A percentile compares a stretch with the other conserved stretches of the same genome.
Evolutionary conservation across 2,888 invertebrate species (phyloP).

Genomic region (Pilophorus perplexus): DNA sequence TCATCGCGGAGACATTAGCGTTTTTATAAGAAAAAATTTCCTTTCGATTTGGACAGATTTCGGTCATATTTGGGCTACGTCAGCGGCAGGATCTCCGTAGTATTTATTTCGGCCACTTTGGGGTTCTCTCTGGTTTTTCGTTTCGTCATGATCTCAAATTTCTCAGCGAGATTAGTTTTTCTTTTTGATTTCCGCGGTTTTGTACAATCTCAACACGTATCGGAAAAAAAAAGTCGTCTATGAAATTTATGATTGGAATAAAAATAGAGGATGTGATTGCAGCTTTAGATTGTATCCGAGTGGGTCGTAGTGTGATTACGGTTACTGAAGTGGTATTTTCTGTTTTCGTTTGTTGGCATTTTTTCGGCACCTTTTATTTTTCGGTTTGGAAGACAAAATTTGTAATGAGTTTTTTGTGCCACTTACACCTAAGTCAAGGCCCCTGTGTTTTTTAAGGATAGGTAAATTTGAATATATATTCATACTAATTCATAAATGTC

Average conservation of each 20-base stretch:
- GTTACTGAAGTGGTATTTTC: slow-evolving; percentile 7
- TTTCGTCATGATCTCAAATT: slow-evolving; percentile 12
- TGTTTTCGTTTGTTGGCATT: slow-evolving; percentile 2
- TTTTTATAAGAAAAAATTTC: too few relatives aligned
- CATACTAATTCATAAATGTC: neutral
- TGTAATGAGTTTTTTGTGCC: slow-evolving; percentile 11
- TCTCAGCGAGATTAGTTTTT: slow-evolving; percentile 8
- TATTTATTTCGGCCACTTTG: too few relatives aligned
- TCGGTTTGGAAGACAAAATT: neutral
- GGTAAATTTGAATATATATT: neutral
- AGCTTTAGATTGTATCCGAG: slow-evolving; percentile 22
- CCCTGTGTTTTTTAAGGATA: neutral
- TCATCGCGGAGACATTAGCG: too few relatives aligned
- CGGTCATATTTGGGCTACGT: too few relatives aligned
- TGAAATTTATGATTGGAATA: neutral
- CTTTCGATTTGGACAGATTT: too few relatives aligned
- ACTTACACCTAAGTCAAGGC: slow-evolving; percentile 28
- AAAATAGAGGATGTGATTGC: slow-evolving; percentile 29
- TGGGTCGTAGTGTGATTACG: slow-evolving; percentile 22
- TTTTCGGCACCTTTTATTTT: neutral
- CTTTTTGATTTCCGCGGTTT: neutral
- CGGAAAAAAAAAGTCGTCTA: neutral
- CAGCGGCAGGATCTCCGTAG: too few relatives aligned
- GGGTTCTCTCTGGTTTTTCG: too few relatives aligned
- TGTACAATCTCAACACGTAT: neutral